A percentile compares a stretch with the other conserved stretches of the same genome.
phyloP scores from a whole-genome alignment of 2,888 invertebrate genomes.

The Limnephilus lunatus region DNA sequence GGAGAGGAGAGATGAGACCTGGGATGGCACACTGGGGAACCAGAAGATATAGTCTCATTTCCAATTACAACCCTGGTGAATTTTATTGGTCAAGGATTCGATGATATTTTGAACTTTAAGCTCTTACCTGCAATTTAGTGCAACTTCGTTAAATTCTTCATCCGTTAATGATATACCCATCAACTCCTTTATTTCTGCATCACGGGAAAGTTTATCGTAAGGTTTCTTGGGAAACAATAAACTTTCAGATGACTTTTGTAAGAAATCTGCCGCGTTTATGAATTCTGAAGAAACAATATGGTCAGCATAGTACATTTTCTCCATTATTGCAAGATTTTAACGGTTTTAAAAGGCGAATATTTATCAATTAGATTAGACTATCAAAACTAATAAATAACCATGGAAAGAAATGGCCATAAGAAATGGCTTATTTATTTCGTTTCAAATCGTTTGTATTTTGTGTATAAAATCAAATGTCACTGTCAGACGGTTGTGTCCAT shows the following conservation, averaged over 20 bases:
- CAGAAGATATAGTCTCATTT: too few species aligned
- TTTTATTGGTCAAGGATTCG: background rate
- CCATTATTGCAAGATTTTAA: background rate
- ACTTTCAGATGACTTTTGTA: constrained; percentile 11
- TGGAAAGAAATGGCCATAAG: background rate
- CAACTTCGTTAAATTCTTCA: constrained; percentile 72
- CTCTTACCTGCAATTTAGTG: constrained; percentile 74
- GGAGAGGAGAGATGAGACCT: too few species aligned
- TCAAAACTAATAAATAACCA: background rate
- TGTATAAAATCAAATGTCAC: too few species aligned
- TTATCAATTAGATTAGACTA: background rate
- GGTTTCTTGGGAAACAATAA: constrained; percentile 40
- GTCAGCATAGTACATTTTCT: background rate
- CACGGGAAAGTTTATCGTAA: constrained; percentile 9
- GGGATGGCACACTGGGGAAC: too few species aligned
- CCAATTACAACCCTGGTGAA: too few species aligned
- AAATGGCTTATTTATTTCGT: background rate
- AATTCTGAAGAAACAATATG: constrained; percentile 4
- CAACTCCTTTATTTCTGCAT: constrained; percentile 57
- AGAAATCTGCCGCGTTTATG: constrained; percentile 25
- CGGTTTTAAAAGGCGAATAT: background rate
- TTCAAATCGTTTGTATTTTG: background rate
- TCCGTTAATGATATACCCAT: constrained; percentile 70
- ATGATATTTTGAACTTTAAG: background rate
- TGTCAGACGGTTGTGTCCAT: too few species aligned